Evolutionary conservation across 2,888 invertebrate genomes (phyloP), one percentile per base, ranked within the genome.

Genomic region (Theretra japonica): DNA sequence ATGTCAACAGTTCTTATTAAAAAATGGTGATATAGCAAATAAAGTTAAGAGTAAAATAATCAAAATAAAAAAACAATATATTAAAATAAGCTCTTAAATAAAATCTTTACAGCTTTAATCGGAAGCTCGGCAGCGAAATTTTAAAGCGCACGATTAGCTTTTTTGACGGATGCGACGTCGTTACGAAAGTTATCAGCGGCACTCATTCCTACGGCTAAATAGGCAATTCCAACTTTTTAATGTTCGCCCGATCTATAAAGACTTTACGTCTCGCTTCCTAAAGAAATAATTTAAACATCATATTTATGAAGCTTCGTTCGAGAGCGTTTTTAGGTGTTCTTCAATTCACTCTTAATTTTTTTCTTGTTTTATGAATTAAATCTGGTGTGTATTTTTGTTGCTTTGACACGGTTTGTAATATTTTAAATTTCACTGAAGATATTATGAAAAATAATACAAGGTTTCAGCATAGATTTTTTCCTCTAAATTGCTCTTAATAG

Each of bases 151-250:
- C 71, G 74, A 76, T 80, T 77, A 80, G 75, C 77, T 77, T 77
- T 77, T 76, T 76, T 82, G 82, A 83, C 76, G 77, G 76, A 79
- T 79, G 73, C 73, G 75, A 77, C 76, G 76, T 76, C 75, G 81
- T 83, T 80, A 78, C 70, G 72, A 77, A 75, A 76, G 75, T 80
- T 79, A 77, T 74, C 57, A 68, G 72, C 62, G 73, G 74, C 23
- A 41, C 79, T 80, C 80, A 78, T 81, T 79, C 80, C 77, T 78
- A 78, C 59, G 73, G 80, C 82, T 81, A 85, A 85, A 82, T 81
- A 85, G 83, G 82, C 85, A 85, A 85, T 85, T 72, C 74, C 81
- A 86, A 86, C 84, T 86, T 86, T 85, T 79, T 85, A 83, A 85
- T 85, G 82, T 79, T 75, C 76, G 73, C 75, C 74, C 80, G 76